Evolutionary conservation across 2,797 vertebrate genomes (phyloP), one percentile per base, ranked within the genome.

Genomic region (Acanthurus leucopareius): DNA sequence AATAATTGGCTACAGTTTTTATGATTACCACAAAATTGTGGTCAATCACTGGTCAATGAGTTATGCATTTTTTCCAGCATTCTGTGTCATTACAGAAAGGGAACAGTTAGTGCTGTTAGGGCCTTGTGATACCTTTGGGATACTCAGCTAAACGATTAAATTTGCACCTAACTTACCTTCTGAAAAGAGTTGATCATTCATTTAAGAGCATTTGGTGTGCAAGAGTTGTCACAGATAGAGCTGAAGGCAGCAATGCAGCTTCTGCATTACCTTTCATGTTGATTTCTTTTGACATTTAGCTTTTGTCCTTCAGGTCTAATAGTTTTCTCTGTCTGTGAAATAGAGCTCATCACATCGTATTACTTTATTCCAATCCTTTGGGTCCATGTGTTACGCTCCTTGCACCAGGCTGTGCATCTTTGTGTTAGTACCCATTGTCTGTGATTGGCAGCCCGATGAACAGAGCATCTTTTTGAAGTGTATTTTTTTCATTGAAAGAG

Each of bases 131-230:
- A 77, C 66, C 69, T 79, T 59, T 58, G 58, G 56, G 62, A 85
- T 62, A 64, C 54, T 73, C 68, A 48, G 60, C 48, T 64, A 59
- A 58, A 59, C 72, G 44, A 75, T 80, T 68, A 65, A 35, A 80
- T 82, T 92, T 78, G 17, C 66, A 59, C 44, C 73, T 59, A 52
- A 73, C 47, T 63, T 62, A 47, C 16, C 44, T 65, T 76, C 69
- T 63, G 63, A 68, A 84, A 60, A 62, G 42, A 67, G 80, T 62
- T 73, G 32, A 82, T 57, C 1, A 62, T 68, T 56, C 71, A 83
- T 69, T 64, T 80, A 91, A 91, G 80, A 79, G 72, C 84, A 82
- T 84, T 72, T 57, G 16, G 38, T 56, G 28, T 76, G 54, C 20
- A 17, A n/a, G 67, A 73, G 51, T 75, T 74, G 83, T 85, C 86